Evolutionary conservation across 1,140 invertebrate species (phyloP), one percentile per base, ranked within the genome.

Genomic region (Aethina tumida): DNA sequence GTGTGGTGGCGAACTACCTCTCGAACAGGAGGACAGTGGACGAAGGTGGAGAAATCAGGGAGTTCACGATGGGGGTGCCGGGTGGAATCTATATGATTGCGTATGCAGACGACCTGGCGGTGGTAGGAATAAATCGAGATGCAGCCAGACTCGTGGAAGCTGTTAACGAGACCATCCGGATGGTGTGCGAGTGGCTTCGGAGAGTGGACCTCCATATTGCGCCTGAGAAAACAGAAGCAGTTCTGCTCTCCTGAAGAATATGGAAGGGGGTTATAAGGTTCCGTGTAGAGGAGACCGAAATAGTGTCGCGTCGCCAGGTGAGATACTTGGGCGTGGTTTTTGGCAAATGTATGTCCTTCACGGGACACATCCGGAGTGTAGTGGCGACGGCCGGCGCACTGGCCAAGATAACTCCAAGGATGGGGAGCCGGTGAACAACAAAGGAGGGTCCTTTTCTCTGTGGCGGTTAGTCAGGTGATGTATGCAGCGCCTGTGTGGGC

Each of bases 31-130:
- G 10, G 5, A 25, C 25, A 35, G 33, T 21, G 10, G 22, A 35
- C 21, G 33, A 17, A n/a, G 17, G 5, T 17, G 31, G 19, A 21
- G 12, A 19, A 33, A 6, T 8, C n/a, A 17, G 5, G 7, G n/a
- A 17, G 8, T 30, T 65, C n/a, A 17, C 20, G 4, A 35, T 63
- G 3, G 47, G 49, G 13, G 13, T 41, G 0, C 42, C 49, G 0
- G 9, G 16, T n/a, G 56, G 46, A 1, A 30, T 21, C 5, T 22
- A 5, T 5, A n/a, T 25, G 8, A 16, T 42, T 1, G 25, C 14
- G 6, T 45, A 25, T 19, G 43, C 38, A 5, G 34, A 46, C 21
- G 34, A 43, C 21, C 9, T 46, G 7, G 40, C 34, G 3, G 7
- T 49, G 0, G 10, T 39, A 33, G n/a, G n/a, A 24, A 14, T 4